A percentile compares a stretch with the other conserved stretches of the same genome.
Evolutionary conservation across 2,113 vertebrate species (phyloP).

Genomic region (Cyanocitta stelleri): DNA sequence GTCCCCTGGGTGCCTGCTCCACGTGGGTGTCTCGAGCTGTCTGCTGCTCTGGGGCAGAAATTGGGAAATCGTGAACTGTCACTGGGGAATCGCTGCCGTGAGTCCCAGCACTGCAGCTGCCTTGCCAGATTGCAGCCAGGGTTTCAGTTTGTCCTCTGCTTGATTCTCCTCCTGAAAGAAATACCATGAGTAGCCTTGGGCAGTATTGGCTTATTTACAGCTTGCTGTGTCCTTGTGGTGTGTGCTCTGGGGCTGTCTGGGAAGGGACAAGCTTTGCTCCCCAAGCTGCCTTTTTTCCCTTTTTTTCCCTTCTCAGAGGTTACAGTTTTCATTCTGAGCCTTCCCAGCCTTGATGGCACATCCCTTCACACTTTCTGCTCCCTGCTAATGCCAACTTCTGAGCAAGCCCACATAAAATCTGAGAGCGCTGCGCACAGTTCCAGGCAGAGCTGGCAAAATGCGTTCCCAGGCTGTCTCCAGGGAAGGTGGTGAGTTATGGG

Average conservation of each 20-base stretch:
- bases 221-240: not conserved
- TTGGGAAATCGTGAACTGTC: not conserved
- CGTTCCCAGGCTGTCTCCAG: not conserved
- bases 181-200: not conserved
- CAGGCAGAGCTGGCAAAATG: not conserved
- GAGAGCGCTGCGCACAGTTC: not conserved
- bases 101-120: not conserved
- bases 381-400: not conserved
- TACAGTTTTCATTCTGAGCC: not conserved
- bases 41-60: not conserved
- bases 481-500: not conserved
- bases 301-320: not conserved
- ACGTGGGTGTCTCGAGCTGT: accelerated
- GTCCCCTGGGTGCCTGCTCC: not conserved
- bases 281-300: not conserved
- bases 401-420: not conserved
- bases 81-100: accelerated
- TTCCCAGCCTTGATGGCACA: not conserved
- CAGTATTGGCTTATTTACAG: not conserved
- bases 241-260: not conserved
- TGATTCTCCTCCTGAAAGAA: not conserved
- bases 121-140: not conserved
- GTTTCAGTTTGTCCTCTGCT: not conserved
- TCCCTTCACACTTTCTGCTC: not conserved
- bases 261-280: not conserved